These are phyloP conservation scores for Dryomyza anilis DNA, from an alignment of 2,888 invertebrate species.

Conservation along the genomic window DNA sequence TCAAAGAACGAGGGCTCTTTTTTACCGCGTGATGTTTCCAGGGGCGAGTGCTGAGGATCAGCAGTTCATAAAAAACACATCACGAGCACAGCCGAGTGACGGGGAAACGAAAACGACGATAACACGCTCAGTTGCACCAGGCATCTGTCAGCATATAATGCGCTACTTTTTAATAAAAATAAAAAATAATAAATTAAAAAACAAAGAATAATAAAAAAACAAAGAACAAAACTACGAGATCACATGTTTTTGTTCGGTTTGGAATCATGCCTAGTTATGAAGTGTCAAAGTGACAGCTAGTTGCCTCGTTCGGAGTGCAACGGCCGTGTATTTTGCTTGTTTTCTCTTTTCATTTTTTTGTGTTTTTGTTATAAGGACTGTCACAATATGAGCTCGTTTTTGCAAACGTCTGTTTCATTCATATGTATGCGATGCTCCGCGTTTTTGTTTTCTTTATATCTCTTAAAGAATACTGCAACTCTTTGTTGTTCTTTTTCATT, in stretches of 20 bases:
- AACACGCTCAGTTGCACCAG: not conserved
- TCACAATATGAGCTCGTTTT: too few relatives aligned
- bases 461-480: too few relatives aligned
- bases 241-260: not conserved
- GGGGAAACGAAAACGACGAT: not conserved
- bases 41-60: not conserved
- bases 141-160: not conserved
- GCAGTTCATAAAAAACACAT: not conserved
- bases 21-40: not conserved
- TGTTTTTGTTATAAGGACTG: not conserved
- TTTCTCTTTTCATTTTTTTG: not conserved
- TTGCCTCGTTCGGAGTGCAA: not conserved
- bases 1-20: not conserved
- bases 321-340: not conserved
- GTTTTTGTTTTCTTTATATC: too few relatives aligned
- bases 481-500: too few relatives aligned
- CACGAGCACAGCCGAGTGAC: not conserved
- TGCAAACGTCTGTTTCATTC: too few relatives aligned
- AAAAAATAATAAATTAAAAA: not conserved
- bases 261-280: slow-evolving; percentile 14
- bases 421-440: too few relatives aligned
- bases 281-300: slow-evolving; percentile 29
- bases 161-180: not conserved
- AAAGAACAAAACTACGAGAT: not conserved
- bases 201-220: not conserved